Percentiles rank a stretch among this genome's conserved stretches.
These are phyloP conservation scores for Sciurus carolinensis DNA, from an alignment of 2,797 vertebrate species.

Conservation along the genomic window DNA sequence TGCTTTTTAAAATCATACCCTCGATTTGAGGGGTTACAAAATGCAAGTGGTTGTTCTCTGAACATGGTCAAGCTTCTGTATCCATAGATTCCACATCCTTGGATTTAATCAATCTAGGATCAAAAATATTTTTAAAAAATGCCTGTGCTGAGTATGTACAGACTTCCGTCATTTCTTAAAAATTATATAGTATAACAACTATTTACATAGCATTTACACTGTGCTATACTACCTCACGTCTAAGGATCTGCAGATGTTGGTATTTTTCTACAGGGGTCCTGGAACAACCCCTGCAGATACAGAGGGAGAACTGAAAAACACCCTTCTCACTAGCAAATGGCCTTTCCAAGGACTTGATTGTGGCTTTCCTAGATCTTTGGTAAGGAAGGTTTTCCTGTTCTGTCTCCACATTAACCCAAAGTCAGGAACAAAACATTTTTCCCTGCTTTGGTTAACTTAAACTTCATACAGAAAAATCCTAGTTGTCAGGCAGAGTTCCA, in stretches of 20 bases:
- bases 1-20: neutral
- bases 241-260: neutral
- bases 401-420: neutral
- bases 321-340: neutral
- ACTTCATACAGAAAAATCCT: neutral
- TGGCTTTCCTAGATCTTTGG: neutral
- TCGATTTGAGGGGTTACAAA: neutral
- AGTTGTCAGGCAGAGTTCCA: neutral
- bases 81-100: neutral
- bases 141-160: neutral
- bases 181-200: neutral
- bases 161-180: neutral
- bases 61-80: neutral
- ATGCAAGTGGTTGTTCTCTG: neutral
- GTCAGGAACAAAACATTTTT: neutral
- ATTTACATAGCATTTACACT: neutral
- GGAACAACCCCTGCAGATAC: neutral
- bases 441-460: neutral
- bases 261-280: neutral
- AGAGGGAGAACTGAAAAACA: neutral
- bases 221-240: neutral
- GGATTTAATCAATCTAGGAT: too few species aligned
- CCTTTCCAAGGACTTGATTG: neutral
- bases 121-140: neutral
- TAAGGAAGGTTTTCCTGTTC: conserved; percentile 1